Evolutionary conservation across 1,140 invertebrate species (phyloP), one percentile per base, ranked within the genome.

Genomic region (Cydia fagiglandana): DNA sequence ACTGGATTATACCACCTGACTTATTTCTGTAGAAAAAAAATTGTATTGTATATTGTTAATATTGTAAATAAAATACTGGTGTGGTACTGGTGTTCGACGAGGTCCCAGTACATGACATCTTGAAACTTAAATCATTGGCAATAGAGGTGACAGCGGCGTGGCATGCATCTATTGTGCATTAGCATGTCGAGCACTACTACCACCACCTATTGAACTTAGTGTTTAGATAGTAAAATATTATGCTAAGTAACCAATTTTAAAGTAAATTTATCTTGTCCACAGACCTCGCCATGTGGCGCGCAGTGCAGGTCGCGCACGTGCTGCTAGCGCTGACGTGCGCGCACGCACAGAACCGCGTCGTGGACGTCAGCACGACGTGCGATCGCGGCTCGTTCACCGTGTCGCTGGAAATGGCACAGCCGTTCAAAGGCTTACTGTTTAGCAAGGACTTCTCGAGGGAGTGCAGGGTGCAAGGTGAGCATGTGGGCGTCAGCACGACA

Each of bases 371-470:
- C n/a, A 92, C 92, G 17, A 91, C 93, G 61, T 95, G 95, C 83
- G 94, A 94, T 20, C 88, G 93, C 50, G 92, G 93, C n/a, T 84
- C 94, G 13, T 86, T 96, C 76, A 92, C 93, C 41, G 93, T 95
- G 17, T 87, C 92, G 17, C 81, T 95, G 5, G 86, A 89, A 15
- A 93, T 96, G 91, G 93, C 94, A 74, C 92, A 94, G 12, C 94
- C 94, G 0, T 96, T 96, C 88, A 95, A 95, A 77, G 96, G 96
- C 4, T 81, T 95, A 1, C 88, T 96, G 4, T 96, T 96, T 80
- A 95, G 95, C 45, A 95, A 95, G 85, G 95, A 96, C 75, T 96
- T 96, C 87, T 94, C 95, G 0, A 93, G 94, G 73, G 95, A 95
- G 82, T 96, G 96, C 81, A 91, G 94, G 10, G 86, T 93, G 1